These are phyloP conservation scores for Pyrochroa serraticornis DNA, from an alignment of 2,888 invertebrate genomes.

Conservation along the genomic window DNA sequence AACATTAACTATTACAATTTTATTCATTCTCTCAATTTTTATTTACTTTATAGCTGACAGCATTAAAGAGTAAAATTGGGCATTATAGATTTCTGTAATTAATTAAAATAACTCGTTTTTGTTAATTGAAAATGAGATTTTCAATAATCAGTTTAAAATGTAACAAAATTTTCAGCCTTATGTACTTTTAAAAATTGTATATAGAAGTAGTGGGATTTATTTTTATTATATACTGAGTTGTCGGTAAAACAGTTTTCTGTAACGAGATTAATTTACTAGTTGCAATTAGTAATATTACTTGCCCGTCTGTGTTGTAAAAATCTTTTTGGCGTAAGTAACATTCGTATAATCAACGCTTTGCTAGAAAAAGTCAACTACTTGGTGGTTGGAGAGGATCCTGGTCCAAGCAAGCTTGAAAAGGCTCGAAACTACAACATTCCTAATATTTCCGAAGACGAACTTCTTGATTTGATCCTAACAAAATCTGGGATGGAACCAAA, in stretches of 20 bases:
- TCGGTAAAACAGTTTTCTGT: too few relatives aligned
- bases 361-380: constrained; percentile 71
- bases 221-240: neutral
- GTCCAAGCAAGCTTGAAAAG: constrained; percentile 82
- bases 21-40: too few relatives aligned
- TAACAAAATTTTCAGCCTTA: too few relatives aligned
- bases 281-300: too few relatives aligned
- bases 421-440: constrained; percentile 73
- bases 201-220: neutral
- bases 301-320: too few relatives aligned
- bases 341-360: constrained; percentile 14
- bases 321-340: too few relatives aligned
- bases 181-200: too few relatives aligned
- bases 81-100: neutral
- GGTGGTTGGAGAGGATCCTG: constrained; percentile 84
- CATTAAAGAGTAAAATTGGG: too few relatives aligned
- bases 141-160: neutral
- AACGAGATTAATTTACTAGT: too few relatives aligned
- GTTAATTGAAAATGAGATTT: neutral
- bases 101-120: neutral
- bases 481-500: constrained; percentile 59
- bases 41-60: too few relatives aligned
- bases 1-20: too few relatives aligned
- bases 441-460: constrained; percentile 79
- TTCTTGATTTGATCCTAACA: constrained; percentile 76